phyloP scores from a whole-genome alignment of 2,797 vertebrate genomes.

The Euthynnus affinis region DNA sequence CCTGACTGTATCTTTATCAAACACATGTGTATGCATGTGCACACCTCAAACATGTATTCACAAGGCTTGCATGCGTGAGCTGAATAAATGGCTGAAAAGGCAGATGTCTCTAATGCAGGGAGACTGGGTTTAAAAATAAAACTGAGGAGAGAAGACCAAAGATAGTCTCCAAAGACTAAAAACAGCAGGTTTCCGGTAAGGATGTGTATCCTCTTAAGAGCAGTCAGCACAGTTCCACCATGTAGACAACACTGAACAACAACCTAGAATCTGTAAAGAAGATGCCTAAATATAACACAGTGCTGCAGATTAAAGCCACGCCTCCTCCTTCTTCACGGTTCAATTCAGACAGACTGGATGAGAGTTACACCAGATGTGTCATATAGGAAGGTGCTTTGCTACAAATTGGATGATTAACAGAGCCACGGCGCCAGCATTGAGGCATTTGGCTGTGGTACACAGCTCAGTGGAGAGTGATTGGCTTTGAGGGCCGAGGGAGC shows the following conservation, averaged over 20 bases:
- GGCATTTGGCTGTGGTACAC: slow-evolving; percentile 64
- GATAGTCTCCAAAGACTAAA: slow-evolving; percentile 41
- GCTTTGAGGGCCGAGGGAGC: slow-evolving; percentile 74
- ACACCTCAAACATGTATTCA: slow-evolving; percentile 11
- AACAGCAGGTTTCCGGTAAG: slow-evolving; percentile 33
- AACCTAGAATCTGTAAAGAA: slow-evolving; percentile 36
- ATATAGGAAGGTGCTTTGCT: slow-evolving; percentile 73
- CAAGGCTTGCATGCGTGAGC: slow-evolving; percentile 16
- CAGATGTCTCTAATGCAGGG: slow-evolving; percentile 38
- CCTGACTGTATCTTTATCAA: slow-evolving; percentile 24
- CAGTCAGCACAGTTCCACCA: slow-evolving; percentile 44
- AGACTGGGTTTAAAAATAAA: slow-evolving; percentile 67
- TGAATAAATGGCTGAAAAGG: slow-evolving; percentile 34
- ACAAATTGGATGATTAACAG: slow-evolving; percentile 82
- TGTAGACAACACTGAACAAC: slow-evolving; percentile 25
- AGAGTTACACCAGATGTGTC: slow-evolving; percentile 77
- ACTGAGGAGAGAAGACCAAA: slow-evolving; percentile 30
- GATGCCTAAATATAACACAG: slow-evolving; percentile 60
- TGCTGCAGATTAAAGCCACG: slow-evolving; percentile 53
- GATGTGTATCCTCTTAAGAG: slow-evolving; percentile 23
- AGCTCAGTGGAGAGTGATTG: slow-evolving; percentile 68
- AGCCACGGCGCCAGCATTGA: slow-evolving; percentile 63
- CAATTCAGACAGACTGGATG: slow-evolving; percentile 61
- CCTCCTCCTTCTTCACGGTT: slow-evolving; percentile 51
- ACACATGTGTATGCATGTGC: slow-evolving; percentile 8